phyloP scores from a whole-genome alignment of 2,888 invertebrate genomes.

The Mythimna lalbum region DNA sequence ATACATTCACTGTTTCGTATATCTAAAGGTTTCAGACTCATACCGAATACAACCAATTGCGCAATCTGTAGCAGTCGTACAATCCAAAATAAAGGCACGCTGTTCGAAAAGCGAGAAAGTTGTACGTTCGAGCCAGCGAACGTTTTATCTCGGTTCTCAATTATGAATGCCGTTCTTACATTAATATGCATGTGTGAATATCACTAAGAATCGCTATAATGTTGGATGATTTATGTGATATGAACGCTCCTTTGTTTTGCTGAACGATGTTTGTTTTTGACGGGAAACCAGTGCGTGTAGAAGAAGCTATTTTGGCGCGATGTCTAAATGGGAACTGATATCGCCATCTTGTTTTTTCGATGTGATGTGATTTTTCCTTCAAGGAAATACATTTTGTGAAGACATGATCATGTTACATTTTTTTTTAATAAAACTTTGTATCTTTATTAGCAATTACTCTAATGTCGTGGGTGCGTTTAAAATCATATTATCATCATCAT shows the following conservation, averaged over 20 bases:
- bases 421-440: too few species aligned
- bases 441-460: too few species aligned
- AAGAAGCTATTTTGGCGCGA: not conserved
- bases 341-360: not conserved
- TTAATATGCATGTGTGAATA: constrained; percentile 59
- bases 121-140: constrained; percentile 35
- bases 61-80: constrained; percentile 11
- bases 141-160: constrained; percentile 55
- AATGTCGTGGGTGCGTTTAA: too few species aligned
- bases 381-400: too few species aligned
- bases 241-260: constrained; percentile 29
- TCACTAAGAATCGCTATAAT: constrained; percentile 37
- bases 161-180: constrained; percentile 47
- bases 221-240: constrained; percentile 45
- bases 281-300: not conserved
- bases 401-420: too few species aligned
- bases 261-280: constrained; percentile 3
- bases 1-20: too few species aligned
- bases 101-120: constrained; percentile 36
- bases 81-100: not conserved
- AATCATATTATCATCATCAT: too few species aligned
- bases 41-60: constrained; percentile 33
- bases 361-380: too few species aligned
- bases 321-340: not conserved
- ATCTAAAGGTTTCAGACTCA: not conserved